Conservation (phyloP, 1,140 invertebrate species). For the Samia ricini region DNA sequence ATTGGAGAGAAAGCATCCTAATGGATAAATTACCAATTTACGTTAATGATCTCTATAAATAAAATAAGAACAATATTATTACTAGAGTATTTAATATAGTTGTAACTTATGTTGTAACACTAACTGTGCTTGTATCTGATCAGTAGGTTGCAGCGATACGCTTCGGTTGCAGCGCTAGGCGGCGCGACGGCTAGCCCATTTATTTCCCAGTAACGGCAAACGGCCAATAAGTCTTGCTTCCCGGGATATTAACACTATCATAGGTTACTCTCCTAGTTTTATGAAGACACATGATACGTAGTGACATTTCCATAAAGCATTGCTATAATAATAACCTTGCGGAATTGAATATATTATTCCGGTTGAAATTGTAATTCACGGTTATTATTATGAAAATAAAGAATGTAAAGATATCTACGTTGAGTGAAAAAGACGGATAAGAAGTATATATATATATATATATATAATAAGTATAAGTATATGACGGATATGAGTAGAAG, state of each 20-base stretch:
- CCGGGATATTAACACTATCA: conserved; percentile 74
- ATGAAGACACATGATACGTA: conserved; percentile 66
- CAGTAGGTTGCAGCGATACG: background rate
- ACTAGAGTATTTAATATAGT: conserved; percentile 1
- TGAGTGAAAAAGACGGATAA: no score
- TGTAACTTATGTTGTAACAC: conserved; percentile 1
- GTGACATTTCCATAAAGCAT: conserved; percentile 47
- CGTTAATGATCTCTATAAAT: background rate
- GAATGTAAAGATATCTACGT: no score
- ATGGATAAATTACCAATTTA: no score
- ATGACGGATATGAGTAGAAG: no score
- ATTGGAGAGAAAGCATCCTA: no score
- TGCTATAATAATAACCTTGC: conserved; percentile 16
- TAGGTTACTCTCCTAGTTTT: conserved; percentile 67
- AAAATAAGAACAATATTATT: background rate
- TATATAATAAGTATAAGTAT: no score
- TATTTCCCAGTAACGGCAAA: conserved; percentile 64
- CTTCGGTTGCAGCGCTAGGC: conserved; percentile 23
- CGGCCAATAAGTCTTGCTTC: conserved; percentile 72
- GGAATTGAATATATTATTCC: background rate
- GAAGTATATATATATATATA: no score
- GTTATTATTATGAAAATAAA: background rate
- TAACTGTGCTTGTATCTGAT: conserved; percentile 6
- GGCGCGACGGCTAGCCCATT: conserved; percentile 42
- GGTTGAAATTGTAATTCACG: background rate